These are phyloP conservation scores for Nyleta sp. DNA, from an alignment of 2,888 invertebrate species.

Conservation along the genomic window DNA sequence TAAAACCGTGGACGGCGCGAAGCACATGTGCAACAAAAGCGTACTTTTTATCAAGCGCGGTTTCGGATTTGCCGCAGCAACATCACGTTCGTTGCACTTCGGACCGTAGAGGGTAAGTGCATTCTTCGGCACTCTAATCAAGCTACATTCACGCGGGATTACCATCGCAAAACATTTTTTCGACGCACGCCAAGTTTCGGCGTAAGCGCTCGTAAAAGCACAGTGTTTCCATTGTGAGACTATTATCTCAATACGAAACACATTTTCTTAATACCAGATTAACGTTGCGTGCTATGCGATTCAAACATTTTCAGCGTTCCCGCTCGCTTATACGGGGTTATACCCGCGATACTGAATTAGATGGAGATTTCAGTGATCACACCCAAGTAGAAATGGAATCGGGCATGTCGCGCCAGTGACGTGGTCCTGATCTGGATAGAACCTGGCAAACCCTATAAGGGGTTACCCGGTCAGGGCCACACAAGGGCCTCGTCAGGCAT, in stretches of 20 bases:
- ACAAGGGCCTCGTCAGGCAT: no score
- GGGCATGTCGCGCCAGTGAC: no score
- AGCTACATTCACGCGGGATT: constrained; percentile 29
- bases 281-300: constrained; percentile 24
- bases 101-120: constrained; percentile 61
- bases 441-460: no score
- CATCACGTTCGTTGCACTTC: constrained; percentile 75
- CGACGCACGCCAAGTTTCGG: constrained; percentile 4
- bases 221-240: not conserved
- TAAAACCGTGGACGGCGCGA: constrained; percentile 70
- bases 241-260: constrained; percentile 36
- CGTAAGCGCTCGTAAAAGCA: not conserved
- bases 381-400: no score
- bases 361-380: not conserved
- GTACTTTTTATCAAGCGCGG: constrained; percentile 77
- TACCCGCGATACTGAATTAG: constrained; percentile 24
- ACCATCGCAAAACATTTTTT: constrained; percentile 27
- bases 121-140: constrained; percentile 46
- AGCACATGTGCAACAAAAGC: constrained; percentile 68
- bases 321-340: not conserved
- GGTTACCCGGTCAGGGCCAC: no score
- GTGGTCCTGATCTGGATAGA: no score
- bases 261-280: constrained; percentile 44
- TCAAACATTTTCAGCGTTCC: constrained; percentile 26
- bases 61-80: constrained; percentile 71